A percentile compares a stretch with the other conserved stretches of the same genome.
Conservation (phyloP, 2,797 vertebrate species). For the Pseudomugil tenellus region DNA sequence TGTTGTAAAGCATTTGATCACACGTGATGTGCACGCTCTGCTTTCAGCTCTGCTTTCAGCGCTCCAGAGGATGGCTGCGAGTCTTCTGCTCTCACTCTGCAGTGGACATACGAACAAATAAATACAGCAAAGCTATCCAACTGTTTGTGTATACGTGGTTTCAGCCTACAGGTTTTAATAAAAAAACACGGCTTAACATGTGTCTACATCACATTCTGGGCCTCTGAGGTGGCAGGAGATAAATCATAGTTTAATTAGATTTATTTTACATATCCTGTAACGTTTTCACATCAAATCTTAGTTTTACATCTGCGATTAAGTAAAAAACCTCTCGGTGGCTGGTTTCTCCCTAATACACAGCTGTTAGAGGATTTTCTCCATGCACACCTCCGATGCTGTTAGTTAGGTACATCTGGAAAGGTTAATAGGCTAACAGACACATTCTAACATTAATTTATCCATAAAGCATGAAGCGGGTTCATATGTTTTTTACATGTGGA, state of each 20-base stretch:
- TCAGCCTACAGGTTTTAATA: slow-evolving; percentile 29
- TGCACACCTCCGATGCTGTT: background rate
- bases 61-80: slow-evolving; percentile 48
- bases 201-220: slow-evolving; percentile 15
- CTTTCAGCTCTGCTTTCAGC: slow-evolving; percentile 11
- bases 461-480: background rate
- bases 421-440: background rate
- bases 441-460: background rate
- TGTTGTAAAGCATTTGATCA: background rate
- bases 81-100: slow-evolving; percentile 27
- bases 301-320: background rate
- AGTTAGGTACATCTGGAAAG: background rate
- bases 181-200: slow-evolving; percentile 38
- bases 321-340: background rate
- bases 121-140: slow-evolving; percentile 31
- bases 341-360: no score
- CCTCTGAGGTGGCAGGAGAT: slow-evolving; percentile 27
- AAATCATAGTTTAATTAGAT: slow-evolving; percentile 16
- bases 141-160: slow-evolving; percentile 45
- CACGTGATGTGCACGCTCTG: background rate
- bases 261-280: background rate
- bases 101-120: slow-evolving; percentile 16
- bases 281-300: background rate
- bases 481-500: no score
- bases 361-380: background rate